Percentiles rank a stretch among this genome's conserved stretches.
Evolutionary conservation across 2,113 vertebrate species (phyloP).

Genomic region (Ciconia stormi): DNA sequence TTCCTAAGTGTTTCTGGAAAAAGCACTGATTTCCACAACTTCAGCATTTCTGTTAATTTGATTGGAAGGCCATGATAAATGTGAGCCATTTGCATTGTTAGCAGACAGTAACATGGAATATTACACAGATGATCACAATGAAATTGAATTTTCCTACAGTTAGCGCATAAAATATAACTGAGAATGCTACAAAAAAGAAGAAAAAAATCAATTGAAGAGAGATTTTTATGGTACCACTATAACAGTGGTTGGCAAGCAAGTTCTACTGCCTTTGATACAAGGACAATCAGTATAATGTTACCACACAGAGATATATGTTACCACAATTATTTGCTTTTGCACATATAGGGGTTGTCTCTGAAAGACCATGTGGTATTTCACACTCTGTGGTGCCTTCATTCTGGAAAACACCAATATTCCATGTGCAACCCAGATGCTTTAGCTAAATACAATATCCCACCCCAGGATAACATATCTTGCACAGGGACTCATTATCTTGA

Average conservation of each 20-base stretch:
- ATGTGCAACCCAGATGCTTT: background rate
- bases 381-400: background rate
- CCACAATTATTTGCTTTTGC: background rate
- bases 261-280: background rate
- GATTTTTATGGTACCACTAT: background rate
- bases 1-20: background rate
- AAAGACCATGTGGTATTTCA: background rate
- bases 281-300: background rate
- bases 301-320: background rate
- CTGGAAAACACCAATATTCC: background rate
- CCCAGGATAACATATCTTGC: background rate
- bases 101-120: background rate
- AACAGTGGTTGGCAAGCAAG: fast-evolving
- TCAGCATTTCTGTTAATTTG: background rate
- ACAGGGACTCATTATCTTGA: background rate
- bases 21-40: background rate
- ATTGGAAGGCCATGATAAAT: background rate
- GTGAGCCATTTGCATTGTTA: background rate
- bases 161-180: background rate
- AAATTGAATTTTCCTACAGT: constrained; percentile 2
- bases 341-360: background rate
- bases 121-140: background rate
- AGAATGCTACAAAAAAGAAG: background rate
- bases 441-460: background rate
- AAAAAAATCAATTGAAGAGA: background rate